Percentiles rank a stretch among this genome's conserved stretches.
Conservation (phyloP, 2,888 invertebrate genomes). For the Oligia fasciuncula region DNA sequence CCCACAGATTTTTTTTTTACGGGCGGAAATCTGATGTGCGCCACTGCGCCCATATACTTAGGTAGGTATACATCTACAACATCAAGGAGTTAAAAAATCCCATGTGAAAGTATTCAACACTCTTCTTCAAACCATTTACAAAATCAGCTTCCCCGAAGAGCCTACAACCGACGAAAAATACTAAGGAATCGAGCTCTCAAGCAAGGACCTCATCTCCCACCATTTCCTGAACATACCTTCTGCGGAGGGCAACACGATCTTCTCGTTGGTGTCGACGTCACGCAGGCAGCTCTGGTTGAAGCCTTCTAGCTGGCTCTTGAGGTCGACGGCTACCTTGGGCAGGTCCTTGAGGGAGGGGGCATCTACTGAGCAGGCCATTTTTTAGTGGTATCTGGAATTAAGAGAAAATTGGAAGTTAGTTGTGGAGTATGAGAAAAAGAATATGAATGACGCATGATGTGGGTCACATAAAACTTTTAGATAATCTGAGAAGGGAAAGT, state of each 20-base stretch:
- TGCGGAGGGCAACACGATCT: slow-evolving; percentile 97
- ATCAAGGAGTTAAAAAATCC: too few relatives aligned
- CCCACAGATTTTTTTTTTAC: not conserved
- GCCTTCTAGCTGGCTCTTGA: slow-evolving; percentile 97
- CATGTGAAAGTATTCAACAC: too few relatives aligned
- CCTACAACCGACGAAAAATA: not conserved
- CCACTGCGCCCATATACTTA: not conserved
- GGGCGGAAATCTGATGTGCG: too few relatives aligned
- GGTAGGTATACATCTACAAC: not conserved
- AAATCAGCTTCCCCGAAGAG: not conserved
- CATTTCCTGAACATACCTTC: slow-evolving; percentile 91
- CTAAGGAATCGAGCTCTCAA: not conserved
- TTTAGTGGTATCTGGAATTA: slow-evolving; percentile 69
- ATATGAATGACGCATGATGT: not conserved
- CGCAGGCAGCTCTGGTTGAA: slow-evolving; percentile 97
- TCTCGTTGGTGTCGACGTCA: slow-evolving; percentile 97
- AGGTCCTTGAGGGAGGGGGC: slow-evolving; percentile 96
- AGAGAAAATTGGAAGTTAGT: slow-evolving; percentile 32
- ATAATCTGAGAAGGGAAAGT: slow-evolving; percentile 8
- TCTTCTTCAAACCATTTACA: not conserved
- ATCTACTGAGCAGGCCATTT: slow-evolving; percentile 91
- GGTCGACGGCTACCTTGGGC: slow-evolving; percentile 96
- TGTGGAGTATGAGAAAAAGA: not conserved
- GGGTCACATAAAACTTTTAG: not conserved
- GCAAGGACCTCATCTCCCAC: not conserved